Evolutionary conservation across 2,797 vertebrate genomes (phyloP), one percentile per base, ranked within the genome.

Genomic region (Anniella stebbinsi): DNA sequence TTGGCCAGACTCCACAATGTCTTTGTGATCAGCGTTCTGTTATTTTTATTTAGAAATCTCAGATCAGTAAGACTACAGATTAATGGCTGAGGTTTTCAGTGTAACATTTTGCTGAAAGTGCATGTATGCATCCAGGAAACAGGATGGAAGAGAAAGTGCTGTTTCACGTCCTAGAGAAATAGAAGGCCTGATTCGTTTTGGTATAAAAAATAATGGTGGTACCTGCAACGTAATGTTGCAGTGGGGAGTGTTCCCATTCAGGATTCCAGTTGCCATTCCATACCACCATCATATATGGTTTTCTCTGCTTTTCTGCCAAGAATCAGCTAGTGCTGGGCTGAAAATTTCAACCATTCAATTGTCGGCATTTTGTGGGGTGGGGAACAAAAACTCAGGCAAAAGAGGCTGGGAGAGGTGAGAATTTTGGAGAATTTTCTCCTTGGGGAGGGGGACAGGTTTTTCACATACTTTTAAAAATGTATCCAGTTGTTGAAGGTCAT

Each of bases 1-100:
- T 15, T 0, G 25, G 9, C 2, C 1, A 81, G 28, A 28, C 23
- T 88, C 3, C 78, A 30, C 0, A 60, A 83, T 67, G 0, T 69
- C 1, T 30, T 13, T 76, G 1, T 87, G 3, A 41, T 66, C 38
- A 77, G 9, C n/a, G 25, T 10, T 77, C 72, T 30, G 1, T 18
- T 60, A 25, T 33, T 88, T 70, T 88, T 33, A 82, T 12, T 45
- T 1, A 87, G 17, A 89, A 92, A 80, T 0, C 9, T 63, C 30
- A 83, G 73, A 88, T 17, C 78, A 90, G 63, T 86, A 86, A 69
- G 66, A 15, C 17, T 84, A 48, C 1, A 0, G 36, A 81, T 0
- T 4, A 2, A 9, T 60, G 2, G 0, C 60, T 33, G 60, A 88
- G 4, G 1, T 4, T 0, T 78, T 63, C 48, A 54, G 1, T 36